A percentile compares a stretch with the other conserved stretches of the same genome.
Evolutionary conservation across 2,888 invertebrate genomes (phyloP).

Genomic region (Lepidocyrtoides sp.): DNA sequence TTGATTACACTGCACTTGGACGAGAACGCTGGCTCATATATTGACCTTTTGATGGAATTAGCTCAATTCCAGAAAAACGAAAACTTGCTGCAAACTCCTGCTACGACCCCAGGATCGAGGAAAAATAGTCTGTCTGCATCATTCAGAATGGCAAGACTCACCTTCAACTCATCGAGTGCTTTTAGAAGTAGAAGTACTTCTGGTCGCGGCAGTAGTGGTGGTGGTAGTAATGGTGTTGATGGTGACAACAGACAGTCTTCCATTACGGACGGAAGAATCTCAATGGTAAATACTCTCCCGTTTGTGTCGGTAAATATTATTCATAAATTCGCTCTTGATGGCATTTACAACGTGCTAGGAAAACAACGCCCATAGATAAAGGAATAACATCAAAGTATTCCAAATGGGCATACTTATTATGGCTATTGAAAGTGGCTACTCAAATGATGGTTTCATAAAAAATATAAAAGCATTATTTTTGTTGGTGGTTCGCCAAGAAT

Average conservation of each 20-base stretch:
- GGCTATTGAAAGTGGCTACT: conserved; percentile 1
- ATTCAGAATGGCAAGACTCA: conserved; percentile 34
- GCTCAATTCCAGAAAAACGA: conserved; percentile 71
- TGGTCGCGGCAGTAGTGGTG: not conserved
- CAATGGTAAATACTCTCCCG: conserved; percentile 50
- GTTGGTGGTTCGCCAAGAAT: conserved; percentile 17
- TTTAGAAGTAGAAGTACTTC: conserved; percentile 25
- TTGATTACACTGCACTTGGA: conserved; percentile 96
- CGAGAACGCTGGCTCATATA: conserved; percentile 93
- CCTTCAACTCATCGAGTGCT: conserved; percentile 58
- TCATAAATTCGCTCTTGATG: conserved; percentile 63
- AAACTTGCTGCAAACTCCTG: conserved; percentile 63
- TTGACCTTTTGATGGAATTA: conserved; percentile 90
- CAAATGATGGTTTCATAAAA: not conserved
- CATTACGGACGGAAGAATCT: conserved; percentile 52
- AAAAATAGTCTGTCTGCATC: conserved; percentile 67
- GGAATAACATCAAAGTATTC: not conserved
- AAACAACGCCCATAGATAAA: not conserved
- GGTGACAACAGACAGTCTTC: conserved; percentile 51
- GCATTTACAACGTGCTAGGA: conserved; percentile 2
- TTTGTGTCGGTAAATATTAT: conserved; percentile 57
- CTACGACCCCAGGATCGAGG: conserved; percentile 60
- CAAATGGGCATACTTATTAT: not conserved
- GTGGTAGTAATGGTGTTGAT: conserved; percentile 27
- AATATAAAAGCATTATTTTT: not conserved